Conservation (phyloP, 92 coral and sea anemone genomes). For the Desmophyllum pertusum region DNA sequence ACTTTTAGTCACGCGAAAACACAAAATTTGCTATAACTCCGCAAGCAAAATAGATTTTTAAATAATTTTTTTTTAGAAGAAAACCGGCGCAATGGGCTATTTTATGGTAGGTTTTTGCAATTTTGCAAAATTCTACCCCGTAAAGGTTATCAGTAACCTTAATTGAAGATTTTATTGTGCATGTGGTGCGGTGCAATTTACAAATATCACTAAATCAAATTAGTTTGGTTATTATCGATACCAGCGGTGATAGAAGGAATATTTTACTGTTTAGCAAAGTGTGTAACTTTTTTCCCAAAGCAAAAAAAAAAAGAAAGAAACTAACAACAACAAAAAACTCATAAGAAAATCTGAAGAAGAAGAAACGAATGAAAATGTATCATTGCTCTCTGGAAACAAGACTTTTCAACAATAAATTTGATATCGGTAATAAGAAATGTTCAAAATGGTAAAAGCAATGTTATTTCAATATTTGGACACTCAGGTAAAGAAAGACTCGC, state of each 20-base stretch:
- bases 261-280: too few relatives aligned
- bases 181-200: neutral
- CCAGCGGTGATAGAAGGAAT: neutral
- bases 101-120: too few relatives aligned
- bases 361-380: neutral
- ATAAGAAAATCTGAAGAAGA: neutral
- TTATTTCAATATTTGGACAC: constrained; percentile 2
- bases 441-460: neutral
- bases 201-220: neutral
- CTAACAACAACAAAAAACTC: too few relatives aligned
- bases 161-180: too few relatives aligned
- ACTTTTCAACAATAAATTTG: neutral
- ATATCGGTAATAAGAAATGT: neutral
- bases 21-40: too few relatives aligned
- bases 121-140: too few relatives aligned
- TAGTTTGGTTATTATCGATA: too few relatives aligned
- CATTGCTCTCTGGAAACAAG: neutral
- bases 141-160: too few relatives aligned
- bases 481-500: neutral
- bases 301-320: neutral
- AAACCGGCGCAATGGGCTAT: too few relatives aligned
- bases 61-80: too few relatives aligned
- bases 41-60: too few relatives aligned
- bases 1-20: too few relatives aligned
- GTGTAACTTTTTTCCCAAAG: neutral